Percentiles rank a stretch among this genome's conserved stretches.
Conservation (phyloP, 1,140 invertebrate species). For the Melipona quadrifasciata region DNA sequence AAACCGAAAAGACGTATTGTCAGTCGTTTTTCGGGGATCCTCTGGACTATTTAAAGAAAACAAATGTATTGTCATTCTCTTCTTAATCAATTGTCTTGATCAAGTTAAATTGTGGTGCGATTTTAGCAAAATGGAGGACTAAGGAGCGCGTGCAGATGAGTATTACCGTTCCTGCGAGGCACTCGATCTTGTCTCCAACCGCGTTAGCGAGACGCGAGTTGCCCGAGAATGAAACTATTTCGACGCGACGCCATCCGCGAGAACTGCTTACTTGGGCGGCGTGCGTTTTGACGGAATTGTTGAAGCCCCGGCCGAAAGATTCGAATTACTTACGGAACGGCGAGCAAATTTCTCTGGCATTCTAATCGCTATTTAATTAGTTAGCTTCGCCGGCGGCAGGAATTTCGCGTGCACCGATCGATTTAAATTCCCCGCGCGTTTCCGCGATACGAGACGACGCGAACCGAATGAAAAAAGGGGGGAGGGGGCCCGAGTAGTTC, state of each 20-base stretch:
- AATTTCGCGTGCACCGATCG: constrained; percentile 24
- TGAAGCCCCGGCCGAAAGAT: not conserved
- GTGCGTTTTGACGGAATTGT: not conserved
- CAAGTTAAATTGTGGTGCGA: too few species aligned
- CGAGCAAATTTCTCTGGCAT: not conserved
- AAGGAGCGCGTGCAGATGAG: too few species aligned
- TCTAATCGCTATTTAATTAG: constrained; percentile 45
- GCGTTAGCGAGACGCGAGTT: not conserved
- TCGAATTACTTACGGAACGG: not conserved
- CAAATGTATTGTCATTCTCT: too few species aligned
- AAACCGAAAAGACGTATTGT: too few species aligned
- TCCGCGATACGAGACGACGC: not conserved
- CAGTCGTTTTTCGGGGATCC: too few species aligned
- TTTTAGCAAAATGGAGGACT: too few species aligned
- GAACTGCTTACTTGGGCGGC: not conserved
- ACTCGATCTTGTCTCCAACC: not conserved
- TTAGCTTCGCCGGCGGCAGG: not conserved
- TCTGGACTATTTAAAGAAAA: too few species aligned
- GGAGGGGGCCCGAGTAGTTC: too few species aligned
- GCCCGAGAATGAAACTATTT: not conserved
- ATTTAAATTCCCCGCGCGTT: constrained; percentile 6
- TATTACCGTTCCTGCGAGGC: too few species aligned
- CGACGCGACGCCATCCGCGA: not conserved
- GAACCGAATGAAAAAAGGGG: not conserved
- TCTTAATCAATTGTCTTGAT: too few species aligned